Base-by-base conservation (phyloP, 1,140 invertebrate species). In the Hyles euphorbiae region DNA sequence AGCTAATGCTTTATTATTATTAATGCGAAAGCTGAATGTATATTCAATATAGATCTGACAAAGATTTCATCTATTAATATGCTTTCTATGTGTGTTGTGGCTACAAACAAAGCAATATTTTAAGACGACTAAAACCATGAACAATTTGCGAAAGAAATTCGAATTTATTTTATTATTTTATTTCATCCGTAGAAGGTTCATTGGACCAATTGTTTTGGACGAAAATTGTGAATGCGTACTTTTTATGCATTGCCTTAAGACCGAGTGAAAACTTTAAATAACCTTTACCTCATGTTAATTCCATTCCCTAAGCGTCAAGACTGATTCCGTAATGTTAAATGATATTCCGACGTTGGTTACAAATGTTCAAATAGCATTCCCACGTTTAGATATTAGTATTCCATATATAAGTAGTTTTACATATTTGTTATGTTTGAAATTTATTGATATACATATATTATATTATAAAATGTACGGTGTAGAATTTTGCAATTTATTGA, bases 271-370 rank as follows among this genome's bases (percentile, higher is more conserved):
- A 22, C 22, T 22, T 22, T 56, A 36, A 53, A 8, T 45, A 8
- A 10, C 44, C 6, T 22, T 52, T 58, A 60, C 55, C 46, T 58
- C 49, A 55, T 63, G 57, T 40, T 5, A 40, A 40, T 40, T 40
- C 36, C 36, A 73, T 73, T 70, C 63, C 62, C 55, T 61, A 60
- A 63, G 34, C 55, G 32, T 55, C 46, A 73, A 73, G 70, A 70
- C 70, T 73, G 70, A 70, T 56, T 40, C 47, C 60, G 34, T 56
- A 51, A 22, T 43, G 34, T 43, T 34, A 45, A 11, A 32, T 43
- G 10, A 44, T 52, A 8, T 9, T 45, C 34, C 45, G 32, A 49
- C 8, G 3, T 22, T 10, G 8, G 12, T 36, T 22, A 22, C 44
- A 47, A 53, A 45, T 33, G 40, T 60, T 60, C 34, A 8, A 36